These are phyloP conservation scores for Zaprionus kolodkinae DNA, from an alignment of 1,140 invertebrate species.

Conservation along the genomic window DNA sequence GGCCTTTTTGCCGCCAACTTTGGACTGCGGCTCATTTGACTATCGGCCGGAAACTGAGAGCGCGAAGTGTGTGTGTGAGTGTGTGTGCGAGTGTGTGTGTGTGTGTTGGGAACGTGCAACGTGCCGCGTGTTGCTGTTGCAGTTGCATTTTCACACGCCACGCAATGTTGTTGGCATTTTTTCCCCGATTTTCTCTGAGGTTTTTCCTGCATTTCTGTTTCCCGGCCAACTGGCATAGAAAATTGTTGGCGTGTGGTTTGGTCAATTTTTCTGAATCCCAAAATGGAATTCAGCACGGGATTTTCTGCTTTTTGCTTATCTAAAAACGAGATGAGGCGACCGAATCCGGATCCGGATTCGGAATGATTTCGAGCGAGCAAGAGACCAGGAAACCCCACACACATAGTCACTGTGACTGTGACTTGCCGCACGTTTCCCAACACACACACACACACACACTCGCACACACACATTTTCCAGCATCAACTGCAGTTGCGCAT, in stretches of 20 bases:
- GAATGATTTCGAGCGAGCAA: not conserved
- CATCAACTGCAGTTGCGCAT: constrained; percentile 27
- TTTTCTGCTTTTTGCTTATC: constrained; percentile 22
- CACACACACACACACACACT: constrained; percentile 11
- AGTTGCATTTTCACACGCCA: constrained; percentile 43
- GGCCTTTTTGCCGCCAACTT: constrained; percentile 6
- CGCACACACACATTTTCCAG: not conserved
- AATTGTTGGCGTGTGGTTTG: not conserved
- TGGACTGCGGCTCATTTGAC: constrained; percentile 25
- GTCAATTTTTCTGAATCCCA: constrained; percentile 32
- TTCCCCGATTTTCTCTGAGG: not conserved
- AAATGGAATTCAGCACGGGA: constrained; percentile 32
- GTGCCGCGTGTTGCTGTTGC: not conserved
- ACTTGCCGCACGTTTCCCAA: constrained; percentile 23
- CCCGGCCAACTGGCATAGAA: not conserved
- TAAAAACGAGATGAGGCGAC: not conserved
- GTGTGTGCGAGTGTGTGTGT: not conserved
- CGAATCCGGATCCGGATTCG: not conserved
- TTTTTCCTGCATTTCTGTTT: not conserved
- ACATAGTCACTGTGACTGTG: not conserved
- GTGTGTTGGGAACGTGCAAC: constrained; percentile 6
- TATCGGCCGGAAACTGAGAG: constrained; percentile 18
- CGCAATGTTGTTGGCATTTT: not conserved
- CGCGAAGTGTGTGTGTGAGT: not conserved
- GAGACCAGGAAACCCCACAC: not conserved